A percentile compares a stretch with the other conserved stretches of the same genome.
These are phyloP conservation scores for Danio kyathit DNA, from an alignment of 2,797 vertebrate genomes.

Conservation along the genomic window DNA sequence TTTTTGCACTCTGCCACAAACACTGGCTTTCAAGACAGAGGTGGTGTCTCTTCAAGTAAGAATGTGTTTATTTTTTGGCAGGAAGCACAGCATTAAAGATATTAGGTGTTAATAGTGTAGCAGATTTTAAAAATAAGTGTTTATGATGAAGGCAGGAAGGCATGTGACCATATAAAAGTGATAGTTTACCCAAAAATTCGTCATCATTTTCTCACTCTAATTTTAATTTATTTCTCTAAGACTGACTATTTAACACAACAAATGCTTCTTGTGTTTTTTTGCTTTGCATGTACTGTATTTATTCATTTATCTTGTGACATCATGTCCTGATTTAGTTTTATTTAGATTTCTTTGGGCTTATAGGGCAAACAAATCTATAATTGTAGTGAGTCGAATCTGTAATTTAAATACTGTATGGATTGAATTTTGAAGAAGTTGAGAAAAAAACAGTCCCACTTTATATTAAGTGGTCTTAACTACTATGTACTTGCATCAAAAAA, in stretches of 20 bases:
- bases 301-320: too few relatives aligned
- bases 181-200: background rate
- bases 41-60: conserved; percentile 3
- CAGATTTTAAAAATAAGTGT: background rate
- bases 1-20: conserved; percentile 14
- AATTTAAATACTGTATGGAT: too few relatives aligned
- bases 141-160: background rate
- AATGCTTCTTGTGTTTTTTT: too few relatives aligned
- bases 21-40: background rate
- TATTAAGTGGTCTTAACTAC: too few relatives aligned
- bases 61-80: background rate
- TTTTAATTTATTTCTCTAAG: background rate
- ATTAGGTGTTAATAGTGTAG: background rate
- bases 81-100: background rate
- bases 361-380: too few relatives aligned
- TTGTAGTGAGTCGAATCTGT: too few relatives aligned
- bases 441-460: too few relatives aligned
- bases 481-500: too few relatives aligned
- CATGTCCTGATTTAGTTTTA: too few relatives aligned
- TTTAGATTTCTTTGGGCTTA: too few relatives aligned
- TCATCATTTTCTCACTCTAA: background rate
- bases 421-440: too few relatives aligned
- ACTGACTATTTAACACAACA: background rate
- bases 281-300: too few relatives aligned
- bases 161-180: background rate